Base-by-base conservation (phyloP, 2,113 vertebrate genomes). In the Nanorana parkeri region DNA sequence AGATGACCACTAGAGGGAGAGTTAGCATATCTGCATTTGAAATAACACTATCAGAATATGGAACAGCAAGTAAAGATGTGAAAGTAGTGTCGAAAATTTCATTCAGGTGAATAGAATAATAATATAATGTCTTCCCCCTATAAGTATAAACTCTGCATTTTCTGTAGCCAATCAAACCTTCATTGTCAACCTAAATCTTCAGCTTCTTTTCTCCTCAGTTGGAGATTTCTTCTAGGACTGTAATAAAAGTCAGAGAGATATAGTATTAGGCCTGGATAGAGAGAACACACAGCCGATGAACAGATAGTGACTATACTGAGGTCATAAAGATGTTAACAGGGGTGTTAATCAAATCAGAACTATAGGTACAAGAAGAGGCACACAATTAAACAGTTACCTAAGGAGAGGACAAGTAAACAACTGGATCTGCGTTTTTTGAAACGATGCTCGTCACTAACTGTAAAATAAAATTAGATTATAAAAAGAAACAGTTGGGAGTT, bases 211-310 rank as follows among this genome's bases (percentile, higher is more conserved):
- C 5, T 10, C 16, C 47, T 24, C 36, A 24, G n/a, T 58, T 41
- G 60, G 54, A 67, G 80, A 76, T 83, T 83, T 76, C 72, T 75
- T 76, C 72, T 55, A 51, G 51, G 26, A 58, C 75, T 20, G 61
- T 51, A 83, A 83, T 76, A 83, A 83, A 83, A 83, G 80, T 83
- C 80, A 67, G 60, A 21, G 68, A 76, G 80, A 83, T 83, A 68
- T 83, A 83, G 73, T 60, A 76, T 58, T 60, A 60, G 72, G 63
- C 75, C 36, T 19, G 54, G 64, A 83, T 76, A 68, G 80, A 76
- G 65, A 67, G 72, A 67, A 74, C 63, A 55, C 72, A 29, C 32
- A 28, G 63, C 72, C 47, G 80, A 83, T 83, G 64, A 60, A 63
- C 23, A 76, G 80, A 83, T 83, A 76, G 71, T 17, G 28, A 68